phyloP scores from a whole-genome alignment of 2,888 invertebrate genomes.

The Ganaspis brasiliensis region DNA sequence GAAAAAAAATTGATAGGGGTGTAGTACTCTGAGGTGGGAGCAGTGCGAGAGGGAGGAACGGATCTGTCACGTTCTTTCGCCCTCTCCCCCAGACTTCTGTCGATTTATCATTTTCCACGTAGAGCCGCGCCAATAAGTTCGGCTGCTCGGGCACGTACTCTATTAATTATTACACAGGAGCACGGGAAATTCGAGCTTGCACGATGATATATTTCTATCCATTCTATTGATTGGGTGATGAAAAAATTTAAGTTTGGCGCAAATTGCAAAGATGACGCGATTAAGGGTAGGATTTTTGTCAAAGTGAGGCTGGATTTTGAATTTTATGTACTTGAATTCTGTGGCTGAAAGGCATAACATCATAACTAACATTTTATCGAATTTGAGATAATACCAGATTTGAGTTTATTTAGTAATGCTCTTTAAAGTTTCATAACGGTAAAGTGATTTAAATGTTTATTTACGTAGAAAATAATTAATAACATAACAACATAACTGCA shows the following conservation, averaged over 20 bases:
- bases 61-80: slow-evolving; percentile 65
- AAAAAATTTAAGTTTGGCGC: not conserved
- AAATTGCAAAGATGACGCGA: too few relatives aligned
- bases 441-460: too few relatives aligned
- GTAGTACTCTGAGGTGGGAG: slow-evolving; percentile 46
- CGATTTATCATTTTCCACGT: slow-evolving; percentile 73
- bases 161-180: slow-evolving; percentile 63
- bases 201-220: slow-evolving; percentile 5
- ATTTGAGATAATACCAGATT: too few relatives aligned
- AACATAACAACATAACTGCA: too few relatives aligned
- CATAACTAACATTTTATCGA: too few relatives aligned
- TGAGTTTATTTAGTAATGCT: too few relatives aligned
- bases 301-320: too few relatives aligned
- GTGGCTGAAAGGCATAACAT: too few relatives aligned
- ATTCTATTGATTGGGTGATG: not conserved
- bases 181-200: slow-evolving; percentile 59
- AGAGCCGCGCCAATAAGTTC: slow-evolving; percentile 58
- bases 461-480: too few relatives aligned
- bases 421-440: too few relatives aligned
- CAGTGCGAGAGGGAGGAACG: slow-evolving; percentile 56
- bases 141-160: slow-evolving; percentile 61
- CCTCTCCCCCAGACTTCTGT: slow-evolving; percentile 65
- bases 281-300: too few relatives aligned
- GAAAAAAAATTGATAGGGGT: slow-evolving; percentile 65
- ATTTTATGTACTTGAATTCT: too few relatives aligned